These are phyloP conservation scores for Mormyrus proboscirostris DNA, from an alignment of 2,797 vertebrate species.

Conservation along the genomic window DNA sequence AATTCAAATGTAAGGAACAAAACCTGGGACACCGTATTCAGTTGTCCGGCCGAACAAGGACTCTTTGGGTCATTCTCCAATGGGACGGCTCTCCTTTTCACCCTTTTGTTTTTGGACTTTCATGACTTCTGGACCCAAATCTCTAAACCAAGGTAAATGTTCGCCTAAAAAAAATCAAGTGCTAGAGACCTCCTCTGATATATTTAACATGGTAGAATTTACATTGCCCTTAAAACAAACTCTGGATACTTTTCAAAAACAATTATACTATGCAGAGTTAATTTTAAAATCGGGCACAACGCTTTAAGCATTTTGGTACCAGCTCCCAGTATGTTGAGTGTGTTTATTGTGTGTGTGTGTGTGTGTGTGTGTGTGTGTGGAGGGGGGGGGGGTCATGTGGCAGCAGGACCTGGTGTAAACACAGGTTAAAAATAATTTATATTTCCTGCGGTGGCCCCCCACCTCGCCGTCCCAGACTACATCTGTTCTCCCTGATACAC, in stretches of 20 bases:
- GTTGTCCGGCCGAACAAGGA: not conserved
- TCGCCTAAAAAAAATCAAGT: not conserved
- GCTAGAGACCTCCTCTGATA: not conserved
- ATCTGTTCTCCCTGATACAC: conserved; percentile 96
- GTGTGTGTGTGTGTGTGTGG: not conserved
- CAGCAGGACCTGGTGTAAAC: conserved; percentile 58
- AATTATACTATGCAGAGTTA: not conserved
- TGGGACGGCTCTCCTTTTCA: not conserved
- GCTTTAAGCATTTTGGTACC: not conserved
- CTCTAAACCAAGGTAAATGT: not conserved
- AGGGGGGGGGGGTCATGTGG: conserved; percentile 4
- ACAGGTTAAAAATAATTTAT: conserved; percentile 72
- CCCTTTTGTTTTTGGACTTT: not conserved
- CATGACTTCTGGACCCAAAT: not conserved
- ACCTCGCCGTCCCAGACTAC: conserved; percentile 85
- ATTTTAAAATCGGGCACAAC: not conserved
- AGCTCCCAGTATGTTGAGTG: not conserved
- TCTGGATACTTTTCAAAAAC: not conserved
- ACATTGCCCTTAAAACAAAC: not conserved
- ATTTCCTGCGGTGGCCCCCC: conserved; percentile 70
- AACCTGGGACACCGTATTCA: not conserved
- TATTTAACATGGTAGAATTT: not conserved
- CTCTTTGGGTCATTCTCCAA: not conserved
- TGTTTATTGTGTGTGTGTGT: not conserved
- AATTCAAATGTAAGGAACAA: not conserved